A percentile compares a stretch with the other conserved stretches of the same genome.
Conservation (phyloP, 2,113 vertebrate species). For the Numenius arquata region DNA sequence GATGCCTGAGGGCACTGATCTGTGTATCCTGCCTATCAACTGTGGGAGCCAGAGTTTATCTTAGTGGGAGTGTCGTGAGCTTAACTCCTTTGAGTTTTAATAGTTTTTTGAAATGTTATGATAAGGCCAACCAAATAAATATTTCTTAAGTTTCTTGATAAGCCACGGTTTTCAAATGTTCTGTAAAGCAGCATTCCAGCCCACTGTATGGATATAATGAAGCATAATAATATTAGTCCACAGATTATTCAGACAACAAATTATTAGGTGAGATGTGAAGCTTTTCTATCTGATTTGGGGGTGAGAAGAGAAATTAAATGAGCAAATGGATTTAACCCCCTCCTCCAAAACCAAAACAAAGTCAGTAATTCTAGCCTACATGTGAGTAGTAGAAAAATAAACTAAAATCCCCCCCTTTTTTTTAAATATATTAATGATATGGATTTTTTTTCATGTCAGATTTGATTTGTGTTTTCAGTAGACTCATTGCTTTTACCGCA, state of each 20-base stretch:
- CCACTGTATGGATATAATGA: neutral
- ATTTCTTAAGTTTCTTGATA: neutral
- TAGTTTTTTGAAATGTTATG: neutral
- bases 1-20: neutral
- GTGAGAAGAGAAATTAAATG: neutral
- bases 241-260: neutral
- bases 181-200: neutral
- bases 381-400: neutral
- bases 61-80: neutral
- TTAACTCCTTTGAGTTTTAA: neutral
- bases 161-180: neutral
- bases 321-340: neutral
- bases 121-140: neutral
- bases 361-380: neutral
- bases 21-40: neutral
- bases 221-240: neutral
- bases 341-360: neutral
- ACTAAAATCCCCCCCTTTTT: neutral
- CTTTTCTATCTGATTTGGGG: neutral
- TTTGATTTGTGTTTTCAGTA: neutral
- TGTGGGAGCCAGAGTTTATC: neutral
- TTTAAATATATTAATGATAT: rapidly evolving
- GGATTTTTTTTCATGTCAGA: neutral
- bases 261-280: neutral
- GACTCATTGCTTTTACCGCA: neutral